Base-by-base conservation (phyloP, 2,888 invertebrate species). In the Eupithecia tripunctaria region DNA sequence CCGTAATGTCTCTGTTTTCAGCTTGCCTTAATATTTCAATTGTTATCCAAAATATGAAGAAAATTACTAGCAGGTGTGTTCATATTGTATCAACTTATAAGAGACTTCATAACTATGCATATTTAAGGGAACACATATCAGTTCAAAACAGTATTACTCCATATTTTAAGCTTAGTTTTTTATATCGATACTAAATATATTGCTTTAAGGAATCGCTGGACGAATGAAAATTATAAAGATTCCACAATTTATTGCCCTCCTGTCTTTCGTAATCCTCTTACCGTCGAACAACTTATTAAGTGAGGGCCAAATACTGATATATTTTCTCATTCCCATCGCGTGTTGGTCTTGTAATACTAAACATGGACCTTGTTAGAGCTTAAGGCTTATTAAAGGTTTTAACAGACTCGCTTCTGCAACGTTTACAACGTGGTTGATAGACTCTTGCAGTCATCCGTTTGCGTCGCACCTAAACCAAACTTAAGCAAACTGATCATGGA, bases 141-240 rank as follows among this genome's bases (percentile, higher is more conserved):
- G 18, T 32, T 29, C 25, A 41, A 25, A 32, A 25, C 1, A 38
- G 72, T 68, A 72, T 72, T 75, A 72, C 67, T 21, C 88, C 85
- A 87, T 85, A 83, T 85, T 84, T 81, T 78, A 82, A 14, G 84
- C 82, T 84, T 86, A 84, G 86, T 85, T 87, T 88, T 91, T 67
- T 68, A 65, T 92, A 94, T 93, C 93, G 89, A 94, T 92, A 92
- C 90, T 90, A 89, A 93, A 94, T 94, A 93, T 94, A 94, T 93
- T 91, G 88, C 90, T 82, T 81, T 87, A 89, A 90, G 89, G 87
- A 89, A 90, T 88, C 86, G 88, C 84, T 85, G 85, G 85, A 84
- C 85, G 85, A 88, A 87, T 91, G 89, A 92, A 93, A 93, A 93
- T 92, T 93, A 91, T 93, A 94, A 94, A 94, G 93, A 94, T 92